Evolutionary conservation across 2,888 invertebrate species (phyloP), one percentile per base, ranked within the genome.

Genomic region (Cheilosia scutellata): DNA sequence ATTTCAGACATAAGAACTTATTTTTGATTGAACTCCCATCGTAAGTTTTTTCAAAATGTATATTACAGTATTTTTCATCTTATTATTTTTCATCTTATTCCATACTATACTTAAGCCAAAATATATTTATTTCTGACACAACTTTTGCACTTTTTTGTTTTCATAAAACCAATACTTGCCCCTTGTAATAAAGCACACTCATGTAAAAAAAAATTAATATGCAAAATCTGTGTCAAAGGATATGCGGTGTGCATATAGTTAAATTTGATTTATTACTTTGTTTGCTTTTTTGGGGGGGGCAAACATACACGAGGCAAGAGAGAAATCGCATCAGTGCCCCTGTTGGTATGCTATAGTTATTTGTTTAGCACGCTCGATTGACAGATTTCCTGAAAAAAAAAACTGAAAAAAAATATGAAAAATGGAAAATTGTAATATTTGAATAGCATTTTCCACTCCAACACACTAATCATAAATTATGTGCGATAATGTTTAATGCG

Each of bases 261-360:
- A 62, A 58, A 74, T 74, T 62, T 74, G 72, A 74, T 75, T 75
- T 75, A 65, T 75, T 33, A 42, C 31, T 31, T 65, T 63, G 51
- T 51, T 51, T 63, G 66, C n/a, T 4, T 51, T 4, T 51, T 49
- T 25, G 5, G 40, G 4, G 9, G 11, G 25, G 37, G 27, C 60
- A 60, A 20, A 40, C 60, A 40, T 27, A 42, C 27, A 27, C 33
- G 37, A 4, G 40, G 4, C 9, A 5, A 2, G 11, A 37, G n/a
- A n/a, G 16, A 53, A 63, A 63, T 49, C 6, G n/a, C 31, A 27
- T 20, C 49, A 13, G 5, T 63, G 20, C 20, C 2, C 5, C 27
- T 51, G 51, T 13, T 20, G 5, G 27, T 47, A 9, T 68, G 16
- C n/a, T 25, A 20, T 68, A 40, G 27, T 20, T 53, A 53, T 42